Conservation (phyloP, 2,888 invertebrate genomes). For the Gastracanthus pulcherrimus region DNA sequence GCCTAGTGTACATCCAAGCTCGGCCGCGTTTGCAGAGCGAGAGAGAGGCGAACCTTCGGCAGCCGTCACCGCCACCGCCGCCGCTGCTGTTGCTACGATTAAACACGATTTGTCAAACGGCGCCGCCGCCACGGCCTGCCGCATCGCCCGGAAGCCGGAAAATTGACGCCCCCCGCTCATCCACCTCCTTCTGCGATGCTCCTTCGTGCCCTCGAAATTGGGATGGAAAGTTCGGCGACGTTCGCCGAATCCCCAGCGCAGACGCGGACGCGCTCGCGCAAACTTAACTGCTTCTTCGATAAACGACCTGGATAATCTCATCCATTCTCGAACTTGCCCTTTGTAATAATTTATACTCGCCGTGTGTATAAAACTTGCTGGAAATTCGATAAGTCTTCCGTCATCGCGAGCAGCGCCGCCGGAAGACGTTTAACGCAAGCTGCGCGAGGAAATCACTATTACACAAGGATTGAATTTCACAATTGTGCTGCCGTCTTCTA, state of each 20-base stretch:
- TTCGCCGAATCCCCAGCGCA: neutral
- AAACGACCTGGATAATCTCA: slow-evolving; percentile 34
- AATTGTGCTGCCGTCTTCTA: no score
- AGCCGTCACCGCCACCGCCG: neutral
- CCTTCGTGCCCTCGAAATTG: slow-evolving; percentile 9
- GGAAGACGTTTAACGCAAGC: no score
- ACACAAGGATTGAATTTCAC: neutral
- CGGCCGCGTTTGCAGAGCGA: no score
- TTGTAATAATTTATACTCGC: slow-evolving; percentile 25
- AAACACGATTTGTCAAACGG: slow-evolving; percentile 43
- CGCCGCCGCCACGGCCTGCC: slow-evolving; percentile 16
- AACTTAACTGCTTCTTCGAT: slow-evolving; percentile 31
- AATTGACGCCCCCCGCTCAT: slow-evolving; percentile 8
- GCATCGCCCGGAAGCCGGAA: slow-evolving; percentile 20
- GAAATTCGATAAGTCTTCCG: neutral
- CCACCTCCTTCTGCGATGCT: neutral
- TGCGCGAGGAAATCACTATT: slow-evolving; percentile 1
- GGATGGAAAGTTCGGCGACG: slow-evolving; percentile 26
- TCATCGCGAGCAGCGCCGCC: neutral
- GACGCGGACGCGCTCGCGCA: neutral
- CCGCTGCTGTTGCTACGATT: neutral
- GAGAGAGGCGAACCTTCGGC: neutral
- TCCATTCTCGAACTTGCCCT: slow-evolving; percentile 29
- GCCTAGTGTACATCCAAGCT: neutral
- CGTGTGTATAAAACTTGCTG: slow-evolving; percentile 2